Conservation (phyloP, 2,888 invertebrate genomes). For the Danaus chrysippus region DNA sequence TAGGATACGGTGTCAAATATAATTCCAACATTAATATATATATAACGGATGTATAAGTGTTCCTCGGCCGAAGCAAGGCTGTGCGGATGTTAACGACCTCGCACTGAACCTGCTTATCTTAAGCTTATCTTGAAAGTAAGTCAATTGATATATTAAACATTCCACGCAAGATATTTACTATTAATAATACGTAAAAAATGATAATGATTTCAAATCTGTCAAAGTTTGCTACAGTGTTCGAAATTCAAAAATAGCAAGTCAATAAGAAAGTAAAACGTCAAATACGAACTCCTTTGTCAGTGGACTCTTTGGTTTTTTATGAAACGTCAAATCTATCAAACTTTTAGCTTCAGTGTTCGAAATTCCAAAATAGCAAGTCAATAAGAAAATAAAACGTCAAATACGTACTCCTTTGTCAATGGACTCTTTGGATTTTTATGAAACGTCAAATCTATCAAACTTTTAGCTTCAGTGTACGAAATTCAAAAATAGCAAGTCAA, state of each 20-base stretch:
- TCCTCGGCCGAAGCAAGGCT: constrained; percentile 26
- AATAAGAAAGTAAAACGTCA: constrained; percentile 25
- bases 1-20: constrained; percentile 29
- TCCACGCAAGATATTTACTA: not conserved
- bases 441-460: no score
- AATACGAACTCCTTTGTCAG: not conserved
- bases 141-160: constrained; percentile 34
- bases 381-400: no score
- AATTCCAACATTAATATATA: constrained; percentile 19
- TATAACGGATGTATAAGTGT: constrained; percentile 29
- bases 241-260: constrained; percentile 12
- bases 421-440: no score
- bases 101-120: constrained; percentile 45
- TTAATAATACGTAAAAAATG: not conserved
- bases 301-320: constrained; percentile 27
- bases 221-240: no score
- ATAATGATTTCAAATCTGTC: no score
- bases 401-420: no score
- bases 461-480: no score
- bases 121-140: constrained; percentile 43
- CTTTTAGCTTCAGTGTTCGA: no score
- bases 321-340: constrained; percentile 54
- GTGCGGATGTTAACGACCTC: constrained; percentile 44
- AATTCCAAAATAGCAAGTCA: no score
- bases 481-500: no score